Evolutionary conservation across 2,797 vertebrate species (phyloP).

Genomic region (Uromys caudimaculatus): DNA sequence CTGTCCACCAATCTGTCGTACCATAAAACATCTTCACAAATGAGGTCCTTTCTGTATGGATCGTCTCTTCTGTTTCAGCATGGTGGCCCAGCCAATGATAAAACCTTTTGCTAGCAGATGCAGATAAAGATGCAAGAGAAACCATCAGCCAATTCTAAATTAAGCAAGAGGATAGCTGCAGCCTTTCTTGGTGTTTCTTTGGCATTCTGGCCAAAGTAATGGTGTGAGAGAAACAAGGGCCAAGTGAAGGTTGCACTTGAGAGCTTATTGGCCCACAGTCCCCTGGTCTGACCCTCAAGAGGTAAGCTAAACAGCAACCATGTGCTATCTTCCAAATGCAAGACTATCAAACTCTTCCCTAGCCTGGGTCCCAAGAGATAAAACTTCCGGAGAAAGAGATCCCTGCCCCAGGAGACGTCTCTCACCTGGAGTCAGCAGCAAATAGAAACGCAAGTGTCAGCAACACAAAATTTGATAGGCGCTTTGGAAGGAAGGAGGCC

Average conservation of each 20-base stretch:
- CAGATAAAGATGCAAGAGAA: too few relatives aligned
- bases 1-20: neutral
- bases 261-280: fast-evolving
- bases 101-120: neutral
- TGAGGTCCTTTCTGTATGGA: neutral
- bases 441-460: neutral
- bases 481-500: neutral
- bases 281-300: neutral
- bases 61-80: neutral
- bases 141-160: neutral
- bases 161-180: too few relatives aligned
- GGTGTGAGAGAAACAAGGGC: neutral
- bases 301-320: neutral
- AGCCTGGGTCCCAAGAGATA: neutral
- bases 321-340: neutral
- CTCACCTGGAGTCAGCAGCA: neutral
- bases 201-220: neutral
- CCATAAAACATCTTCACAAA: fast-evolving
- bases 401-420: fast-evolving
- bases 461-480: neutral
- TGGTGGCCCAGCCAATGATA: neutral
- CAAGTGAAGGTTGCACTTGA: neutral
- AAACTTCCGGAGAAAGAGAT: neutral
- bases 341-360: fast-evolving
- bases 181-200: neutral